Base-by-base conservation (phyloP, 23 tunicate genomes). In the Trididemnum nubilum region DNA sequence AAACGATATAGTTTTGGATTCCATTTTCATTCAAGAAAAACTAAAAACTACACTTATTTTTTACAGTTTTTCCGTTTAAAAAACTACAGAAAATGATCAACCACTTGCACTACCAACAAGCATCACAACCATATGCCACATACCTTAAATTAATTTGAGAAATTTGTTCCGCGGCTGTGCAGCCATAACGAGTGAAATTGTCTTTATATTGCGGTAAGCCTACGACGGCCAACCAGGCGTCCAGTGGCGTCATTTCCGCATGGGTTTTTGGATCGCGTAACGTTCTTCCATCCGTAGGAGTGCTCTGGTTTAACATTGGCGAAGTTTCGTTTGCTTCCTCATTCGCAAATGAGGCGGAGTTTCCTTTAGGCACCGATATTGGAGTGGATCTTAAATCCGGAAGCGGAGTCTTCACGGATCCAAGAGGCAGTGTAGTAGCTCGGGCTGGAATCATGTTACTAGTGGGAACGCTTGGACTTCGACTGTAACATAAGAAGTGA, bases 181-280 rank as follows among this genome's bases (percentile, higher is more conserved):
- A 89, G 28, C 98, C 98, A 72, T 85, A 85, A 58, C 65, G 81
- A 22, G 36, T 72, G 35, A 88, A 86, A 44, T 78, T 71, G 9
- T 94, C 98, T 71, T 78, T 82, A 71, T 88, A 94, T 58, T 94
- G 87, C n/a, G 80, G 65, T n/a, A 89, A 73, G 23, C 85, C 87
- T 1, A 81, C 34, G 23, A 88, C 78, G 9, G 79, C 91, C 18
- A 94, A 65, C 98, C 98, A 94, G 5, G 49, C 82, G 2, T 84
- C 95, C 29, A 94, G 50, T 33, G 95, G 82, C 23, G 91, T 37
- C 51, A 39, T 33, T 9, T 65, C 73, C 44, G 77, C 24, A 1
- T 67, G 69, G 33, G 23, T 4, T 3, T 22, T 15, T 29, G 37
- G 4, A 32, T 38, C 2, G 4, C 59, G 32, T 21, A 9, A 23